Conservation (phyloP, 92 coral and sea anemone genomes). For the Muricea muricata region DNA sequence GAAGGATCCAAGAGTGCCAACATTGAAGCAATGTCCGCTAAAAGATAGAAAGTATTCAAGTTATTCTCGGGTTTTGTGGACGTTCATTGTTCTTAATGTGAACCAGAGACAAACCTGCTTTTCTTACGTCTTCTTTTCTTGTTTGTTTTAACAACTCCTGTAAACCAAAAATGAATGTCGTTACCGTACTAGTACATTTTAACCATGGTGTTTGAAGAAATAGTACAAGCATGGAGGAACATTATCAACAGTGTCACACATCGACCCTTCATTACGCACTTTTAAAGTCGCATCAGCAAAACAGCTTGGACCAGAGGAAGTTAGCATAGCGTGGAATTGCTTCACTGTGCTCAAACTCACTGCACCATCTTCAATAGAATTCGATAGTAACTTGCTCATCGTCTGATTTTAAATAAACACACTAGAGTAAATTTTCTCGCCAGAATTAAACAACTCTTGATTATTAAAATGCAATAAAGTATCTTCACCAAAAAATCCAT, state of each 20-base stretch:
- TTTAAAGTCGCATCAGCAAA: constrained; percentile 24
- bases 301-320: constrained; percentile 38
- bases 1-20: constrained; percentile 33
- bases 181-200: no score
- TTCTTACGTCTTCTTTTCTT: constrained; percentile 82
- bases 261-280: no score
- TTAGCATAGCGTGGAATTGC: background rate
- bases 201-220: no score
- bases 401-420: background rate
- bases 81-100: background rate
- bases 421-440: background rate
- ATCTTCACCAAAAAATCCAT: background rate
- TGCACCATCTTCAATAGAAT: constrained; percentile 38
- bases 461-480: no score
- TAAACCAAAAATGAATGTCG: no score
- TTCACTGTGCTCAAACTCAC: constrained; percentile 7
- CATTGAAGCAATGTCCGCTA: constrained; percentile 78
- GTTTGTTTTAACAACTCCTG: constrained; percentile 80
- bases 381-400: constrained; percentile 35
- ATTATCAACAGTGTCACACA: no score
- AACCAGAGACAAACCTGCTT: constrained; percentile 71
- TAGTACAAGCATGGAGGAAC: no score
- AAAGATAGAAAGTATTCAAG: background rate
- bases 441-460: background rate
- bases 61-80: background rate